These are phyloP conservation scores for Zenarchopterus dispar DNA, from an alignment of 2,797 vertebrate genomes.

Conservation along the genomic window DNA sequence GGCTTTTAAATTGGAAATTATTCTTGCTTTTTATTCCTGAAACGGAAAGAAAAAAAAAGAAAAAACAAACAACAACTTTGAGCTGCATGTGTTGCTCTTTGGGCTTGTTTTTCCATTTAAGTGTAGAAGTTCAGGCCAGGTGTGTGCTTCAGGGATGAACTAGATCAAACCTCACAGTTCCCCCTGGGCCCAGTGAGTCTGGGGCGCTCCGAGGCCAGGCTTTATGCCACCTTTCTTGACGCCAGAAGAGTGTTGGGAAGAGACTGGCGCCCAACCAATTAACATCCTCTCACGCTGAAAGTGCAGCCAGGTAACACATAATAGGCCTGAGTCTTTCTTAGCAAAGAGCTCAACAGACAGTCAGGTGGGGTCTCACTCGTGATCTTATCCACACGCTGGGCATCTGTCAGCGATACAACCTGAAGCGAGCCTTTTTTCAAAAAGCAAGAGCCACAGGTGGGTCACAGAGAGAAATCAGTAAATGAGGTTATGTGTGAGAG, in stretches of 20 bases:
- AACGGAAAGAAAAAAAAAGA: slow-evolving; percentile 22
- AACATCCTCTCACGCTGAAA: slow-evolving; percentile 65
- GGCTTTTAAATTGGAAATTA: slow-evolving; percentile 56
- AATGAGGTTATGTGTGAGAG: not conserved
- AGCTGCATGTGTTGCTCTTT: slow-evolving; percentile 32
- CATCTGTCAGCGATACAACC: slow-evolving; percentile 50
- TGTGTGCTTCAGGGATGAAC: slow-evolving; percentile 50
- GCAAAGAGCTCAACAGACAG: slow-evolving; percentile 44
- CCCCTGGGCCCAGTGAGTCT: slow-evolving; percentile 61
- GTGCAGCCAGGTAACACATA: slow-evolving; percentile 72
- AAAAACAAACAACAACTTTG: slow-evolving; percentile 10
- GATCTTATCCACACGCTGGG: slow-evolving; percentile 34
- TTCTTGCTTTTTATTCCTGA: slow-evolving; percentile 47
- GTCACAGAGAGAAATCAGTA: slow-evolving; percentile 8
- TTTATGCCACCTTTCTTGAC: slow-evolving; percentile 74
- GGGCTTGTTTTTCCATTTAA: slow-evolving; percentile 55
- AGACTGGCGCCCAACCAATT: slow-evolving; percentile 76
- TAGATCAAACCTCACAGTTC: slow-evolving; percentile 49
- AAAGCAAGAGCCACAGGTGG: slow-evolving; percentile 1
- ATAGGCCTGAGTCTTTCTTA: slow-evolving; percentile 41
- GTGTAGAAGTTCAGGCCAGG: slow-evolving; percentile 50
- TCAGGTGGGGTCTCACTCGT: slow-evolving; percentile 50
- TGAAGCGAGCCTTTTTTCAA: slow-evolving; percentile 6
- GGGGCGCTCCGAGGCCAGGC: slow-evolving; percentile 60
- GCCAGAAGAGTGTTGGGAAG: slow-evolving; percentile 45